Evolutionary conservation across 2,113 vertebrate species (phyloP).

Genomic region (Empidonax alnorum): DNA sequence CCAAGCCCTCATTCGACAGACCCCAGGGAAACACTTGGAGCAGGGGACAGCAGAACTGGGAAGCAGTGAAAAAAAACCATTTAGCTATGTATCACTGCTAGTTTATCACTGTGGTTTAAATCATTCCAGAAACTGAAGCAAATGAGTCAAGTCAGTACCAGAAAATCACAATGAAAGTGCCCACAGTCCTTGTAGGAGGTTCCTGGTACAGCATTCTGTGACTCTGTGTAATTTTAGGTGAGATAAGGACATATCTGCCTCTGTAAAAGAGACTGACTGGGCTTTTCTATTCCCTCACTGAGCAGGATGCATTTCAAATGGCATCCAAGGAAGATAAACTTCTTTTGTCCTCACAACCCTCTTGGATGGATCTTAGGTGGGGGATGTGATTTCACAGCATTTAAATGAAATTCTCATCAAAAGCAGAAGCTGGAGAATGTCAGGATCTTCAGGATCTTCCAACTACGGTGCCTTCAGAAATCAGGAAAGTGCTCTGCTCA

Average conservation of each 20-base stretch:
- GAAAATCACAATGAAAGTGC: not conserved
- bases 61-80: not conserved
- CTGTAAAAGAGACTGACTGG: not conserved
- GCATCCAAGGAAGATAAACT: not conserved
- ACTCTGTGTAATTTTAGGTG: not conserved
- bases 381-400: not conserved
- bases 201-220: not conserved
- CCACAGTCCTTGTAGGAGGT: not conserved
- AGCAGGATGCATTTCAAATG: not conserved
- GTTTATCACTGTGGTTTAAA: not conserved
- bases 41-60: not conserved
- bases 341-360: not conserved
- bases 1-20: not conserved
- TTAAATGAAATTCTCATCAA: not conserved
- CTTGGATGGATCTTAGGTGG: not conserved
- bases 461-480: not conserved
- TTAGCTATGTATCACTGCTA: not conserved
- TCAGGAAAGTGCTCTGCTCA: not conserved
- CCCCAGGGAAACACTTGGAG: not conserved
- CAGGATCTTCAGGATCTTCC: not conserved
- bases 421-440: not conserved
- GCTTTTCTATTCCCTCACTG: not conserved
- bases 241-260: not conserved
- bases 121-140: not conserved
- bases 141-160: not conserved